A percentile compares a stretch with the other conserved stretches of the same genome.
phyloP scores from a whole-genome alignment of 2,113 vertebrate species.

The Antechinus stuartii region DNA sequence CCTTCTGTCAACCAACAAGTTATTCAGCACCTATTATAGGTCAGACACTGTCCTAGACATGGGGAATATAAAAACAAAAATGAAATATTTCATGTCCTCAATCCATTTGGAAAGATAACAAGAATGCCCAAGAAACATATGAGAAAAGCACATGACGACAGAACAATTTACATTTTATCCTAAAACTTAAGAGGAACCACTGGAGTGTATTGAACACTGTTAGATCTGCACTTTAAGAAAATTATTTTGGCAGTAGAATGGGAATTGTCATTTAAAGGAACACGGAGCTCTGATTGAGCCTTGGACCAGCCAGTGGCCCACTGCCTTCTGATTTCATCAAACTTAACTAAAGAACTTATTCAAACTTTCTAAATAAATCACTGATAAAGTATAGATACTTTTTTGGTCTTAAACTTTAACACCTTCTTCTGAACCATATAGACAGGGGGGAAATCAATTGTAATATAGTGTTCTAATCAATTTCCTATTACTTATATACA shows the following conservation, averaged over 20 bases:
- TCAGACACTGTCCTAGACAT: no score
- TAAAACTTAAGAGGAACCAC: background rate
- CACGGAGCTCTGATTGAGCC: background rate
- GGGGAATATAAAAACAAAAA: no score
- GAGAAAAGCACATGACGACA: background rate
- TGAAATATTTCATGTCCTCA: background rate
- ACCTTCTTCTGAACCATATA: background rate
- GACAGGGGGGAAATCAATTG: background rate
- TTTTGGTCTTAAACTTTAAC: background rate
- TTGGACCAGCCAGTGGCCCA: background rate
- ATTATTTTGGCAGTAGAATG: background rate
- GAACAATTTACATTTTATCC: background rate
- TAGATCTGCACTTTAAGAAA: background rate
- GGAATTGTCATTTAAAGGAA: background rate
- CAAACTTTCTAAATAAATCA: background rate
- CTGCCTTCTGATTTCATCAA: background rate
- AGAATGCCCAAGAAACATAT: background rate
- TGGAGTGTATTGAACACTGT: background rate
- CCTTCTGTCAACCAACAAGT: background rate
- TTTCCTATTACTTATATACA: background rate
- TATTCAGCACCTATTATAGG: background rate
- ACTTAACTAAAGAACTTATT: background rate
- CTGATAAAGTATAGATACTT: background rate
- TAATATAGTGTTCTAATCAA: background rate
- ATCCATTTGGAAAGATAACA: background rate